Conservation (phyloP, 2,888 invertebrate genomes). For the Oxytorus armatus region DNA sequence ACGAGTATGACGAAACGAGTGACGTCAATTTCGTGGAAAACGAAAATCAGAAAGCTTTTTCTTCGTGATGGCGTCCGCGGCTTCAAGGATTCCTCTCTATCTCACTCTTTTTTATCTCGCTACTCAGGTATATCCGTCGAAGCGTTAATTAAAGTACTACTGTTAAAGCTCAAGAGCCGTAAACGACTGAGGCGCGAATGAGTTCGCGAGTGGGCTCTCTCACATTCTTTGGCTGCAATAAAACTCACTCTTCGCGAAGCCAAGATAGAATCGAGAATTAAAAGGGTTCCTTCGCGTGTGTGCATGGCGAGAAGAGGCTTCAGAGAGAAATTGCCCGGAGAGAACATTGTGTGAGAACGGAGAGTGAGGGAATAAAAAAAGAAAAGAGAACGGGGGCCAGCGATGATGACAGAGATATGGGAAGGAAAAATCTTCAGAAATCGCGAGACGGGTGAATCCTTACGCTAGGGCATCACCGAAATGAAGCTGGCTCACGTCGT, state of each 20-base stretch:
- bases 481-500: constrained; percentile 76
- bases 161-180: constrained; percentile 79
- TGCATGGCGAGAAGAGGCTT: constrained; percentile 57
- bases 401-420: constrained; percentile 24
- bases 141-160: constrained; percentile 81
- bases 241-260: constrained; percentile 71
- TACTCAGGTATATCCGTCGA: constrained; percentile 55
- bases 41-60: constrained; percentile 34
- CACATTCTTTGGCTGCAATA: constrained; percentile 63
- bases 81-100: constrained; percentile 36
- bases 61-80: constrained; percentile 23
- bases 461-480: constrained; percentile 72
- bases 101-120: constrained; percentile 1
- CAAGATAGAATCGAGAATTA: constrained; percentile 66
- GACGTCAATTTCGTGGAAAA: constrained; percentile 19
- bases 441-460: constrained; percentile 69
- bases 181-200: constrained; percentile 63
- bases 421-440: constrained; percentile 38
- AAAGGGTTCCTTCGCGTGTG: constrained; percentile 66
- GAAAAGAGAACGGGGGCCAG: constrained; percentile 33
- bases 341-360: constrained; percentile 54
- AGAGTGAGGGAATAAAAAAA: constrained; percentile 58
- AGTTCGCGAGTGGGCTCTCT: constrained; percentile 27
- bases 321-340: constrained; percentile 42
- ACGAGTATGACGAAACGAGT: too few relatives aligned